These are phyloP conservation scores for Menura novaehollandiae DNA, from an alignment of 2,113 vertebrate species.

Conservation along the genomic window DNA sequence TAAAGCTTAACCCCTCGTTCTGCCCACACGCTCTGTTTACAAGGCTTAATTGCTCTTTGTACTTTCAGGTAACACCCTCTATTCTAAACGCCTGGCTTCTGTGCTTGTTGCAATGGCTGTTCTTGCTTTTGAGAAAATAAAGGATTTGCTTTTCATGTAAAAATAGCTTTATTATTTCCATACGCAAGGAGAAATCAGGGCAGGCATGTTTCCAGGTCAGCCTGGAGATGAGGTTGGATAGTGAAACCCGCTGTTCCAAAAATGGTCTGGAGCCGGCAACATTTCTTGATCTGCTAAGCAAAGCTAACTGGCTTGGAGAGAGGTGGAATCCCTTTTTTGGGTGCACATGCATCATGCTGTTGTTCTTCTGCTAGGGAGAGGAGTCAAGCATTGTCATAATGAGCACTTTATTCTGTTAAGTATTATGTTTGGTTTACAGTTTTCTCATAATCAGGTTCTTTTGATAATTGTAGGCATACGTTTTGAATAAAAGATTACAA, in stretches of 20 bases:
- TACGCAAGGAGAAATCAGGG: neutral
- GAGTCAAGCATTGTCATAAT: neutral
- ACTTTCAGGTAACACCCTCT: neutral
- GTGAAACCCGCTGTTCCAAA: neutral
- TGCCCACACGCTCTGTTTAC: neutral
- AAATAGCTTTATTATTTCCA: constrained; percentile 47
- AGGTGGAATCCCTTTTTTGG: neutral
- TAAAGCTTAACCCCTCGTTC: neutral
- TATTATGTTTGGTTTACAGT: neutral
- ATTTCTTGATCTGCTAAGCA: neutral
- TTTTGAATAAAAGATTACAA: neutral
- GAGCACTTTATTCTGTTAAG: neutral
- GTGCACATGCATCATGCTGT: neutral
- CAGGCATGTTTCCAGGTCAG: constrained; percentile 28
- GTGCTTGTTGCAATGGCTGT: neutral
- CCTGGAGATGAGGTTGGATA: neutral
- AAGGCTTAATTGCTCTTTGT: neutral
- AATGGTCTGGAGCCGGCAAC: neutral
- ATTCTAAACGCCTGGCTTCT: neutral
- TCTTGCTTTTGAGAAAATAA: neutral
- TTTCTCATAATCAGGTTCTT: neutral
- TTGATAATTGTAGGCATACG: neutral
- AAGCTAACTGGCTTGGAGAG: neutral
- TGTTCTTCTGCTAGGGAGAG: neutral
- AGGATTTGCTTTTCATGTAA: constrained; percentile 5